A percentile compares a stretch with the other conserved stretches of the same genome.
These are phyloP conservation scores for Ferrisia virgata DNA, from an alignment of 2,888 invertebrate species.

Conservation along the genomic window DNA sequence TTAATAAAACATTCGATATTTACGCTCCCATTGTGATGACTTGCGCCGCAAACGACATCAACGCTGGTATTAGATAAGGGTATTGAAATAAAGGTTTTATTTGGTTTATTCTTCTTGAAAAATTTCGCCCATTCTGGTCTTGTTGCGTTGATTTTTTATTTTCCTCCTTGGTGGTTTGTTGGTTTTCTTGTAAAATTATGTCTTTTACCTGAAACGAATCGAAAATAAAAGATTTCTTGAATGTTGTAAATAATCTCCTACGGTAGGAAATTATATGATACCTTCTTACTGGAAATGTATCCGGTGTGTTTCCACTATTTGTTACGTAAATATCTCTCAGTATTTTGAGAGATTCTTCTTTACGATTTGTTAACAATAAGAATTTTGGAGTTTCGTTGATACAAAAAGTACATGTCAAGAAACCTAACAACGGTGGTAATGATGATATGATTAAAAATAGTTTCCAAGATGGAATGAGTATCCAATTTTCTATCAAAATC, in stretches of 20 bases:
- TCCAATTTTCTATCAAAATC: slow-evolving; percentile 51
- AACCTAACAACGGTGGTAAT: slow-evolving; percentile 59
- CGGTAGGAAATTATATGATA: slow-evolving; percentile 49
- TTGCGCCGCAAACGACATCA: slow-evolving; percentile 64
- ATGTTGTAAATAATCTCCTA: not conserved
- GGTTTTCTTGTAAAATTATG: not conserved
- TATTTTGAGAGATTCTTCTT: slow-evolving; percentile 64
- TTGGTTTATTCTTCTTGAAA: slow-evolving; percentile 54
- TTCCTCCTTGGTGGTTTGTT: not conserved
- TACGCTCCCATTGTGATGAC: slow-evolving; percentile 67
- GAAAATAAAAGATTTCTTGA: not conserved
- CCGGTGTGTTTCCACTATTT: slow-evolving; percentile 63
- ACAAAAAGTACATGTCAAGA: slow-evolving; percentile 50
- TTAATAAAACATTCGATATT: slow-evolving; percentile 49
- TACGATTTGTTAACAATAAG: slow-evolving; percentile 66
- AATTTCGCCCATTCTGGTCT: not conserved
- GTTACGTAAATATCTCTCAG: slow-evolving; percentile 63
- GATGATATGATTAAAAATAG: slow-evolving; percentile 57
- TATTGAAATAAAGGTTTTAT: slow-evolving; percentile 64
- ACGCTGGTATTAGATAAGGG: slow-evolving; percentile 62
- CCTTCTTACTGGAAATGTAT: slow-evolving; percentile 64
- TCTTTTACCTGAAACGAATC: not conserved
- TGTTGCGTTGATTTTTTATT: not conserved
- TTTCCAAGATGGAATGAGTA: slow-evolving; percentile 54
- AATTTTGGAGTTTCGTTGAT: slow-evolving; percentile 69